These are phyloP conservation scores for Psilopogon haemacephalus DNA, from an alignment of 2,113 vertebrate species.

Conservation along the genomic window DNA sequence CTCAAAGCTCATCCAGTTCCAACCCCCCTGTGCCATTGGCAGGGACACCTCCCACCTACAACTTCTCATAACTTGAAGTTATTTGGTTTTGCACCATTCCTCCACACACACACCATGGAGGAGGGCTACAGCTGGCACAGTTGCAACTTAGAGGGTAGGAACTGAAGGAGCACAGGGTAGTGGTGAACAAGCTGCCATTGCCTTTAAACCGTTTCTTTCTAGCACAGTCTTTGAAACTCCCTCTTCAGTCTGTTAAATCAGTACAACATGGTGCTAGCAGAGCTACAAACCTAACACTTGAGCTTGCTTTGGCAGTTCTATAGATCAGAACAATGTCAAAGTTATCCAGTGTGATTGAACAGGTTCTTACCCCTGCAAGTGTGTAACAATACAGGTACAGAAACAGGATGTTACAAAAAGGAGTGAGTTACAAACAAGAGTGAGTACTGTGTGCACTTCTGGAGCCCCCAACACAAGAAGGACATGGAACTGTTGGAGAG, in stretches of 20 bases:
- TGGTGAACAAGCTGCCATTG: not conserved
- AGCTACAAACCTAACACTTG: not conserved
- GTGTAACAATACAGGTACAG: not conserved
- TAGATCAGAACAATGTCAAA: not conserved
- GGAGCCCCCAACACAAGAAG: too few relatives aligned
- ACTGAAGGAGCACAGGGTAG: rapidly evolving
- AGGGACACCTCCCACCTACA: too few relatives aligned
- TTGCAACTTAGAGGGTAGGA: not conserved
- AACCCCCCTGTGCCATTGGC: too few relatives aligned
- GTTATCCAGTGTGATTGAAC: not conserved
- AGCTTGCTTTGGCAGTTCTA: not conserved
- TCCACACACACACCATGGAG: not conserved
- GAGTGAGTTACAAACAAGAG: too few relatives aligned
- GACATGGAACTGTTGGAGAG: too few relatives aligned
- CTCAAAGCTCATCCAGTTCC: too few relatives aligned
- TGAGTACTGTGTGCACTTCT: too few relatives aligned
- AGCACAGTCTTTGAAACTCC: not conserved
- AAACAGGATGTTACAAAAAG: not conserved
- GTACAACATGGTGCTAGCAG: not conserved
- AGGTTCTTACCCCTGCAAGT: not conserved
- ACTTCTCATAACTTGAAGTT: rapidly evolving
- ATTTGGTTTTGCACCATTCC: too few relatives aligned
- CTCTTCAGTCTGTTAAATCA: not conserved
- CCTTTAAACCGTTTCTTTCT: not conserved
- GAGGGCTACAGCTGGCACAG: not conserved